Conservation (phyloP, 2,888 invertebrate species). For the Leucophenga montana region DNA sequence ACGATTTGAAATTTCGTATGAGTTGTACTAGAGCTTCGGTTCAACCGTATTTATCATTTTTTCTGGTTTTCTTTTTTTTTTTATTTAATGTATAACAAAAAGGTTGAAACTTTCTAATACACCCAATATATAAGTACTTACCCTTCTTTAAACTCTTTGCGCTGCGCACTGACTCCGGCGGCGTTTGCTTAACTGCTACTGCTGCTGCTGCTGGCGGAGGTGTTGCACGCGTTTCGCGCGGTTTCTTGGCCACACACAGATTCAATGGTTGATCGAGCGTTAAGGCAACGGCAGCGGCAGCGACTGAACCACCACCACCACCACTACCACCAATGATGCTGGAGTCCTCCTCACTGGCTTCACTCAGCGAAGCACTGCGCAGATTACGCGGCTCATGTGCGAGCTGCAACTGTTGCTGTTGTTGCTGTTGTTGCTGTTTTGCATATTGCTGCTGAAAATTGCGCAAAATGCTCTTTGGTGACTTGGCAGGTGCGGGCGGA, state of each 20-base stretch:
- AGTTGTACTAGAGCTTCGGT: too few species aligned
- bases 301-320: not conserved
- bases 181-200: slow-evolving; percentile 46
- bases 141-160: slow-evolving; percentile 53
- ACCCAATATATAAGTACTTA: slow-evolving; percentile 38
- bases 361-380: slow-evolving; percentile 69
- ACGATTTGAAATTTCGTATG: too few species aligned
- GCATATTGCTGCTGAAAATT: slow-evolving; percentile 69
- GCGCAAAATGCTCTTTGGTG: slow-evolving; percentile 70
- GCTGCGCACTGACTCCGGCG: slow-evolving; percentile 43
- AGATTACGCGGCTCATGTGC: slow-evolving; percentile 58
- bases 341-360: slow-evolving; percentile 74
- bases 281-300: slow-evolving; percentile 28
- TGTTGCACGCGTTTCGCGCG: slow-evolving; percentile 48
- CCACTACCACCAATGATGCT: slow-evolving; percentile 38
- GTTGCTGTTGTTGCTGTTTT: slow-evolving; percentile 57
- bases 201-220: slow-evolving; percentile 57
- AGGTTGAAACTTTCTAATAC: not conserved
- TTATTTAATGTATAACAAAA: not conserved
- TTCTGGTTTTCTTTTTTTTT: not conserved
- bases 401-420: slow-evolving; percentile 57
- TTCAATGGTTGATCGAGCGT: slow-evolving; percentile 76
- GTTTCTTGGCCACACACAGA: slow-evolving; percentile 76
- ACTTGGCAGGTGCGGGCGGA: slow-evolving; percentile 62
- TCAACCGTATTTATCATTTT: not conserved